Base-by-base conservation (phyloP, 2,113 vertebrate genomes). In the Coregonus clupeaformis region DNA sequence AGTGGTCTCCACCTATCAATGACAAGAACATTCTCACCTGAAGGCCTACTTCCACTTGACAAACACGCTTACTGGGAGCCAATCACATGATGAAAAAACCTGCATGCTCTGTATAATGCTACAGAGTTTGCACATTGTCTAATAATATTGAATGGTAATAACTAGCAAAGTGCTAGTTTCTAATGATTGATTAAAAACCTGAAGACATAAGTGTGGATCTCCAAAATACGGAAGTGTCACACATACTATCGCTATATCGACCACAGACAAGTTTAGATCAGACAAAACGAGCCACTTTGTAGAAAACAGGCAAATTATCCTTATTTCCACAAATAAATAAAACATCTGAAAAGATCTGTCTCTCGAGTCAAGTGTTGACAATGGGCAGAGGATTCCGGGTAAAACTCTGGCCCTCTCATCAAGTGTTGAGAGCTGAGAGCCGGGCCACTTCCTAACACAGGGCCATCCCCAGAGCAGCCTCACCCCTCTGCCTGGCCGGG, bases 1-100 rank as follows among this genome's bases (percentile, higher is more conserved):
- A 68, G 74, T 73, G 85, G 75, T 90, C 89, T 92, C 86, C 86
- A 89, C 87, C 89, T 89, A 86, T 87, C 84, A 80, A 81, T 86
- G 87, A 84, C 84, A 81, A 75, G 73, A 87, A 84, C 77, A 76
- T 86, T 84, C 86, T 78, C 82, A 85, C 85, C 80, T 36, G 77
- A 89, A 78, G 77, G 84, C 78, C 77, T 71, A 85, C 86, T 82
- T 87, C 84, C 82, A 77, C 81, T 81, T 87, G 84, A 87, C 88
- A 89, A 90, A 89, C 84, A 76, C 77, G 25, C 63, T 57, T 42
- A 42, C 32, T 24, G 45, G 36, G 68, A n/a, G 63, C 59, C 20
- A 47, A 64, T 55, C 27, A 29, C 52, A 52, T 20, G 27, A 68
- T 14, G 9, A 42, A 42, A 42, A 22, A 47, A 24, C 9, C 7